Evolutionary conservation across 2,888 invertebrate species (phyloP).

Genomic region (Hemicrepidius hirtus): DNA sequence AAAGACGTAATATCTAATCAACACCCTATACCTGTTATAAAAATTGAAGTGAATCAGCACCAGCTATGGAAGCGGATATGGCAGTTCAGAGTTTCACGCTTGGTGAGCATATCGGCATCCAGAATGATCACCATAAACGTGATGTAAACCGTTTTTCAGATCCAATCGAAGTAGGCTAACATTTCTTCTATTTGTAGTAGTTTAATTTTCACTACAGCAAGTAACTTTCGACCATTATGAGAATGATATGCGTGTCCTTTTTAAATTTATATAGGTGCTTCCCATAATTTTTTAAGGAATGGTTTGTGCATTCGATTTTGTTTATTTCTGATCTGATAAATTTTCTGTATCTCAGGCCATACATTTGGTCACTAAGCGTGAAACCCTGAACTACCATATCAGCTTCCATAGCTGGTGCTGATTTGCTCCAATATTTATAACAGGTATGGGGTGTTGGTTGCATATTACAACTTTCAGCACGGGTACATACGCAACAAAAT

Average conservation of each 20-base stretch:
- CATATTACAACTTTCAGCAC: neutral
- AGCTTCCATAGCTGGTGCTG: constrained; percentile 17
- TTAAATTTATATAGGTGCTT: too few relatives aligned
- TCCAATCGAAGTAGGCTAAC: too few relatives aligned
- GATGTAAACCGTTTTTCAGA: too few relatives aligned
- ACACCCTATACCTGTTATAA: constrained; percentile 1
- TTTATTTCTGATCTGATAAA: too few relatives aligned
- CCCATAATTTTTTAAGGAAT: too few relatives aligned
- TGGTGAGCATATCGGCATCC: neutral
- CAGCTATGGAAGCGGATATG: constrained; percentile 22
- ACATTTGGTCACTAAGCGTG: neutral
- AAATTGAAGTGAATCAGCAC: constrained; percentile 7
- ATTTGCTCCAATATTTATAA: constrained; percentile 11
- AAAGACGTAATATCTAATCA: neutral
- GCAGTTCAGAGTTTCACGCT: neutral
- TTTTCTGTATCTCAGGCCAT: too few relatives aligned
- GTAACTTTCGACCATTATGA: too few relatives aligned
- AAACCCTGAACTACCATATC: constrained; percentile 19
- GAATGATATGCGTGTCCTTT: too few relatives aligned
- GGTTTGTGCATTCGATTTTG: too few relatives aligned
- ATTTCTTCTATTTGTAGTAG: too few relatives aligned
- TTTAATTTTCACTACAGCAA: too few relatives aligned
- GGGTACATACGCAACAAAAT: constrained; percentile 12
- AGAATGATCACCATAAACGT: too few relatives aligned
- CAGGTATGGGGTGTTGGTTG: neutral